Conservation (phyloP, 2,888 invertebrate genomes). For the Orthonevra nobilis region DNA sequence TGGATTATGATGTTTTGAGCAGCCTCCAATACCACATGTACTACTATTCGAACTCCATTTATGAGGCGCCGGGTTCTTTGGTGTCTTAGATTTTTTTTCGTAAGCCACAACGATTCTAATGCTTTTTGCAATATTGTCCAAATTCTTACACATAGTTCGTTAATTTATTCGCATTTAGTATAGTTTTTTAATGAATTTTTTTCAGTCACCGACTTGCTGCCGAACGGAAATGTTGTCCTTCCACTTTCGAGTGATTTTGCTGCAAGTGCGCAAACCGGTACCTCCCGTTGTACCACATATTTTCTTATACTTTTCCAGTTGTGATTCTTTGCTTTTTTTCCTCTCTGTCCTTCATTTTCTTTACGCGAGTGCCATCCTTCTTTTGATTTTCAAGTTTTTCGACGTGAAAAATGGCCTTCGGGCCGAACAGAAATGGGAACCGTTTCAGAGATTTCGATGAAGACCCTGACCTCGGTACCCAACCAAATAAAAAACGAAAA, state of each 20-base stretch:
- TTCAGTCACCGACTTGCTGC: no score
- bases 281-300: not conserved
- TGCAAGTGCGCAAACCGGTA: slow-evolving; percentile 5
- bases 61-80: not conserved
- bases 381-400: no score
- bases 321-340: no score
- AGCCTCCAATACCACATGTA: slow-evolving; percentile 5
- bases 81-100: no score
- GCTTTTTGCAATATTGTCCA: no score
- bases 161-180: no score
- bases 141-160: no score
- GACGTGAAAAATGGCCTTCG: not conserved
- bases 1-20: slow-evolving; percentile 5
- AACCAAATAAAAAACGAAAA: not conserved
- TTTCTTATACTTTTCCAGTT: not conserved
- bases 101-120: no score
- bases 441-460: not conserved
- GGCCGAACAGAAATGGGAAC: not conserved
- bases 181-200: no score
- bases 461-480: not conserved
- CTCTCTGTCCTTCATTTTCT: no score
- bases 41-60: slow-evolving; percentile 10
- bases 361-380: no score
- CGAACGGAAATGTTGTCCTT: not conserved
- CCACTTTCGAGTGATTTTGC: not conserved